Evolutionary conservation across 2,113 vertebrate species (phyloP), one percentile per base, ranked within the genome.

Genomic region (Nycticorax nycticorax): DNA sequence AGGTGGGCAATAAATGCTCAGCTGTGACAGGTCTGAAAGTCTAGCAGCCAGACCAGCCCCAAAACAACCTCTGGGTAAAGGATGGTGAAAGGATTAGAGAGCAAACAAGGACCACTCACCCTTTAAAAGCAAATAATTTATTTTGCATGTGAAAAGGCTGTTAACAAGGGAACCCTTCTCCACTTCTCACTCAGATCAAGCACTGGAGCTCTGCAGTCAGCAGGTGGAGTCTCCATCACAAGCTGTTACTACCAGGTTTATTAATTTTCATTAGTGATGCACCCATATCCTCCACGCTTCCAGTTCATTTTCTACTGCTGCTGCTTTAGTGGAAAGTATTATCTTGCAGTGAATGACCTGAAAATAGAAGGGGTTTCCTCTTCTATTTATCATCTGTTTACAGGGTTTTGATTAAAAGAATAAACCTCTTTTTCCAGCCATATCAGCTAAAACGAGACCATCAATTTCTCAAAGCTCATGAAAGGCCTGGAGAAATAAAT

Each of bases 401-500:
- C 43, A 64, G 53, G 37, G 22, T 59, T 92, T 76, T 82, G 48
- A 84, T 79, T 82, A 55, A 85, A 93, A 82, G 68, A 83, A 86
- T 41, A 78, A 92, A 53, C 13, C 50, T 56, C 24, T 60, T 18
- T 96, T 87, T 56, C 33, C 73, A 96, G 92, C 43, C 64, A 95
- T 68, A 56, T 92, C 26, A 87, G 93, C 93, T 91, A 27, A 97
- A 94, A 77, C 19, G 62, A 82, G 75, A 92, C 95, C 96, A 93
- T 80, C 94, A 93, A 39, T 93, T 97, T 96, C 88, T 83, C 77
- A 76, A 76, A 93, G 52, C 91, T 93, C 83, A 41, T 55, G 88
- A 96, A 71, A 95, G 77, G 80, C 93, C 73, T 80, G 94, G 59
- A 95, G 84, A 94, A 93, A 94, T 48, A 94, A 95, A 92, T 85